A percentile compares a stretch with the other conserved stretches of the same genome.
These are phyloP conservation scores for Mythimna lalbum DNA, from an alignment of 2,888 invertebrate genomes.

Conservation along the genomic window DNA sequence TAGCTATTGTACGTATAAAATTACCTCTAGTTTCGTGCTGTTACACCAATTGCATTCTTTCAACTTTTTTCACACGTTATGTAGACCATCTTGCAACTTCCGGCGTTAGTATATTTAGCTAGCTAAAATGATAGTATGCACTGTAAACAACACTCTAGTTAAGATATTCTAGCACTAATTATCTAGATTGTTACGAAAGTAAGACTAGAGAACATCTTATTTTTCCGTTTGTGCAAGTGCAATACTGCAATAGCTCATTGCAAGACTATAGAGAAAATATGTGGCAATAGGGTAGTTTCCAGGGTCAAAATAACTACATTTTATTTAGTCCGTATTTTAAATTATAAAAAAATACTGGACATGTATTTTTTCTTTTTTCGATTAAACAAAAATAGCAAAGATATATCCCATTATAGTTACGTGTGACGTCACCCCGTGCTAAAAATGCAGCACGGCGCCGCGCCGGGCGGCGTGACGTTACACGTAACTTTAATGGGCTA, in stretches of 20 bases:
- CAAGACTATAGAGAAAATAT: neutral
- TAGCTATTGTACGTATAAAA: neutral
- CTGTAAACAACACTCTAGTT: neutral
- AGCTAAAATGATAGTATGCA: neutral
- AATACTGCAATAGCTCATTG: neutral
- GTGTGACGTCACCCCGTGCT: no score
- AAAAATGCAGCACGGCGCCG: no score
- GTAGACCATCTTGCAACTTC: conserved; percentile 23
- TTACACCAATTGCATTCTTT: conserved; percentile 22
- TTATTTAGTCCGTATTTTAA: no score
- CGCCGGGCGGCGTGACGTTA: no score
- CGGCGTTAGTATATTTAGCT: neutral
- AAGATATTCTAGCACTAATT: conserved; percentile 1
- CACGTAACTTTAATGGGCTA: no score
- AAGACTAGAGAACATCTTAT: neutral
- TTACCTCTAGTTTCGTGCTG: neutral
- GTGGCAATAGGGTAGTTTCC: no score
- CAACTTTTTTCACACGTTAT: conserved; percentile 23
- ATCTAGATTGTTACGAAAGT: neutral
- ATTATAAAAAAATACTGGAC: no score
- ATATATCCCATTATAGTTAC: no score
- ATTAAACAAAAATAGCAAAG: no score
- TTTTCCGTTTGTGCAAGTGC: conserved; percentile 1
- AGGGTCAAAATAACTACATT: no score
- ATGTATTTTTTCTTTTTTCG: no score